A percentile compares a stretch with the other conserved stretches of the same genome.
phyloP scores from a whole-genome alignment of 2,113 vertebrate genomes.

The Bombycilla garrulus region DNA sequence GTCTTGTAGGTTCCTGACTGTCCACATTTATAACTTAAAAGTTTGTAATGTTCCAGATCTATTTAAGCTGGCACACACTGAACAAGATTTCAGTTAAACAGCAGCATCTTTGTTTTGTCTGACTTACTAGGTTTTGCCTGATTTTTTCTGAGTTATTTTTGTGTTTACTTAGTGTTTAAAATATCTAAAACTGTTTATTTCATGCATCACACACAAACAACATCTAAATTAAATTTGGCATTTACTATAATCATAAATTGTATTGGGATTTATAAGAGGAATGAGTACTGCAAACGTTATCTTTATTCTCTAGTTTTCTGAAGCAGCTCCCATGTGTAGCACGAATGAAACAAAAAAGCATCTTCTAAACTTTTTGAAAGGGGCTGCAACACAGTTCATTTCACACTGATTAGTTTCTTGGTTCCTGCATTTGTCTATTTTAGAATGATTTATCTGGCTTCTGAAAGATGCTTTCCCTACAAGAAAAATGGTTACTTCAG shows the following conservation, averaged over 20 bases:
- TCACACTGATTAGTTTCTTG: conserved; percentile 21
- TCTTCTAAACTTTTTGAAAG: background rate
- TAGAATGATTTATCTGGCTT: conserved; percentile 44
- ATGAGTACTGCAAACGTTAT: background rate
- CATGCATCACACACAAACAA: background rate
- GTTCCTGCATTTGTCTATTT: conserved; percentile 36
- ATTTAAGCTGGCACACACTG: background rate
- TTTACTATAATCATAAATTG: background rate
- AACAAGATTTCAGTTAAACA: background rate
- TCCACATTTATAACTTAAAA: background rate
- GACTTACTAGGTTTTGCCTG: background rate
- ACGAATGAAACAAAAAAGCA: background rate
- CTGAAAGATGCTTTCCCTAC: conserved; percentile 35
- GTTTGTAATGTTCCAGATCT: background rate
- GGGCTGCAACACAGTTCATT: background rate
- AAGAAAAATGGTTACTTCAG: conserved; percentile 56
- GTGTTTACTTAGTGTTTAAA: background rate
- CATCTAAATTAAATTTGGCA: background rate
- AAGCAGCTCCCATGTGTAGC: background rate
- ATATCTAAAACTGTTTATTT: background rate
- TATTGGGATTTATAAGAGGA: background rate
- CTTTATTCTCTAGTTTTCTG: background rate
- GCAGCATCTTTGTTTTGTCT: background rate
- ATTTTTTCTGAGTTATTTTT: background rate
- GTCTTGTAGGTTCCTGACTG: background rate